Conservation (phyloP, 2,797 vertebrate species). For the Sebastes iracundus region DNA sequence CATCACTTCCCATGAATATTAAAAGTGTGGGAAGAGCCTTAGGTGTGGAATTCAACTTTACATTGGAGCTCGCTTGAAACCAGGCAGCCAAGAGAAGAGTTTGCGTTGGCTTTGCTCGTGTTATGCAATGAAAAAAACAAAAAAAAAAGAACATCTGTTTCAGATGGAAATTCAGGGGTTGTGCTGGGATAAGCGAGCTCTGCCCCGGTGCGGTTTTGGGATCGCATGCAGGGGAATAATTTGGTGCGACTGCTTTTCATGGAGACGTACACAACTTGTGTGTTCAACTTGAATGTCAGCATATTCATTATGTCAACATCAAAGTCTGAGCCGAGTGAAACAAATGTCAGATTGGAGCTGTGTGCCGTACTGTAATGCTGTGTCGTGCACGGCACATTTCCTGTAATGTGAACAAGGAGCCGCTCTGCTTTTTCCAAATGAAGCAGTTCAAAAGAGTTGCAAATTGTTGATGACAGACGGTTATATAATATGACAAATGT, state of each 20-base stretch:
- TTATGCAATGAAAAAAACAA: constrained; percentile 74
- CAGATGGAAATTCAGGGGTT: constrained; percentile 68
- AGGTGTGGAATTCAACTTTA: constrained; percentile 24
- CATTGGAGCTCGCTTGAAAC: constrained; percentile 16
- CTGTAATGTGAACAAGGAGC: neutral
- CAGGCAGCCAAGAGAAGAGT: constrained; percentile 20
- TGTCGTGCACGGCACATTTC: constrained; percentile 1
- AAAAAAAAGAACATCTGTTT: constrained; percentile 77
- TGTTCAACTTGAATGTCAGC: constrained; percentile 43
- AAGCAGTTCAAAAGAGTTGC: neutral
- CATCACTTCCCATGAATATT: constrained; percentile 28
- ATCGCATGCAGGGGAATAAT: constrained; percentile 77
- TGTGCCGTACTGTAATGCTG: neutral
- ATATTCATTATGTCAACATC: constrained; percentile 21
- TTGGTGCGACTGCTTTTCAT: constrained; percentile 61
- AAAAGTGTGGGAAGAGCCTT: constrained; percentile 17
- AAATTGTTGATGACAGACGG: constrained; percentile 9
- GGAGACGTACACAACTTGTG: constrained; percentile 61
- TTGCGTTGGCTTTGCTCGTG: constrained; percentile 62
- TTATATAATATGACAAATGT: constrained; percentile 40
- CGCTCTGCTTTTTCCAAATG: neutral
- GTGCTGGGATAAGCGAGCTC: constrained; percentile 56
- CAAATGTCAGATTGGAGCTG: constrained; percentile 1
- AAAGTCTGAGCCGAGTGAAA: constrained; percentile 8
- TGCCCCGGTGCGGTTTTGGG: constrained; percentile 63